These are phyloP conservation scores for Geodia barretti DNA, from an alignment of 37 sponge, comb jelly and placozoan genomes.

Conservation along the genomic window DNA sequence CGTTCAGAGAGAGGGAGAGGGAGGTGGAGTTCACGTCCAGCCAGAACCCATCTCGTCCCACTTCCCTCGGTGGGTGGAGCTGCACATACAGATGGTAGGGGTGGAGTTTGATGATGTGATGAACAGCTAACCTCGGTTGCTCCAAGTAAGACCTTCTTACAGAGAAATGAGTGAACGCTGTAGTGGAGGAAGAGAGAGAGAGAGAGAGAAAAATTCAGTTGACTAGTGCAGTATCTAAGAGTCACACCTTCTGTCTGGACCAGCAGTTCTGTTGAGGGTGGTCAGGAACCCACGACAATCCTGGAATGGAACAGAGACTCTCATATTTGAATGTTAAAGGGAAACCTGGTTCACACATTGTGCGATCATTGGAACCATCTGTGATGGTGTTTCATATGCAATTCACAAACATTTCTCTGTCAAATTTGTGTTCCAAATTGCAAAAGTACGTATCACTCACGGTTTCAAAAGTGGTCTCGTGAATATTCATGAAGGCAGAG, in stretches of 20 bases:
- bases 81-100: no score
- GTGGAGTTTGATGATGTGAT: no score
- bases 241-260: neutral
- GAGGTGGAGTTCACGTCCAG: neutral
- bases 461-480: neutral
- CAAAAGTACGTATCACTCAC: no score
- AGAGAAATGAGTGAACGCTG: neutral
- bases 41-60: neutral
- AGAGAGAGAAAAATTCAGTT: slow-evolving; percentile 5
- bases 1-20: neutral
- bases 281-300: neutral
- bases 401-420: no score
- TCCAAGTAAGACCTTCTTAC: neutral
- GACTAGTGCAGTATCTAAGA: no score
- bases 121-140: neutral
- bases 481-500: neutral
- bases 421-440: no score
- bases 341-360: no score
- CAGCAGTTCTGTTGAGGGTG: neutral
- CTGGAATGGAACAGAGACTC: neutral
- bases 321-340: no score
- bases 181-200: slow-evolving; percentile 19
- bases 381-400: no score
- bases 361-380: no score
- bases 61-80: neutral